Conservation (phyloP, 2,113 vertebrate genomes). For the Colistium nudipinnis region DNA sequence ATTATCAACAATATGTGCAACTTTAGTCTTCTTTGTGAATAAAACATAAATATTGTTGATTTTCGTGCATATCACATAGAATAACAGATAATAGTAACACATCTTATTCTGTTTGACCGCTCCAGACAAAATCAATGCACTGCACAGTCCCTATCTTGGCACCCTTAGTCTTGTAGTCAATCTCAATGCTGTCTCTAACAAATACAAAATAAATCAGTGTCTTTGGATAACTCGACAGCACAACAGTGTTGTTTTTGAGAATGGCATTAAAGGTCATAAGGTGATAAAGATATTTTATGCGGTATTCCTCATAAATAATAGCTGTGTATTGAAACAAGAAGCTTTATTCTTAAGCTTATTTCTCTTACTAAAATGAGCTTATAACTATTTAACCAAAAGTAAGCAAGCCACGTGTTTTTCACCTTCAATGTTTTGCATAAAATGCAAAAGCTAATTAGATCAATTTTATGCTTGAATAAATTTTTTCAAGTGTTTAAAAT, state of each 20-base stretch:
- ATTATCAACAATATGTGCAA: too few relatives aligned
- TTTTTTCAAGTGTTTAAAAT: slow-evolving; percentile 53
- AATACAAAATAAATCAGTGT: slow-evolving; percentile 11
- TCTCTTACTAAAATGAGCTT: slow-evolving; percentile 20
- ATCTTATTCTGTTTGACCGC: slow-evolving; percentile 14
- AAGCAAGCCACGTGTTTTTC: slow-evolving; percentile 23
- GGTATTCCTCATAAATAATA: slow-evolving; percentile 15
- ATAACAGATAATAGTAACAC: not conserved
- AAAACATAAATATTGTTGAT: not conserved
- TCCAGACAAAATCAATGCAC: slow-evolving; percentile 8
- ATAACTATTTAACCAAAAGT: slow-evolving; percentile 23
- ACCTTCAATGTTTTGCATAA: slow-evolving; percentile 24
- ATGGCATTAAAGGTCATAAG: not conserved
- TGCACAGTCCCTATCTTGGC: not conserved
- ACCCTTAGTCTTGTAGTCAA: not conserved
- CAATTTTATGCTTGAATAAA: slow-evolving; percentile 49
- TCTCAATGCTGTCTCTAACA: not conserved
- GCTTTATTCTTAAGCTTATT: slow-evolving; percentile 23
- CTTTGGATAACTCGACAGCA: not conserved
- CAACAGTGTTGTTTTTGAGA: not conserved
- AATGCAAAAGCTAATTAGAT: slow-evolving; percentile 56
- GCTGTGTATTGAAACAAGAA: slow-evolving; percentile 23
- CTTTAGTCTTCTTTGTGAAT: not conserved
- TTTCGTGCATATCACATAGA: slow-evolving; percentile 18
- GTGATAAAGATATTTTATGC: not conserved